Base-by-base conservation (phyloP, 2,113 vertebrate genomes). In the Asarcornis scutulata region DNA sequence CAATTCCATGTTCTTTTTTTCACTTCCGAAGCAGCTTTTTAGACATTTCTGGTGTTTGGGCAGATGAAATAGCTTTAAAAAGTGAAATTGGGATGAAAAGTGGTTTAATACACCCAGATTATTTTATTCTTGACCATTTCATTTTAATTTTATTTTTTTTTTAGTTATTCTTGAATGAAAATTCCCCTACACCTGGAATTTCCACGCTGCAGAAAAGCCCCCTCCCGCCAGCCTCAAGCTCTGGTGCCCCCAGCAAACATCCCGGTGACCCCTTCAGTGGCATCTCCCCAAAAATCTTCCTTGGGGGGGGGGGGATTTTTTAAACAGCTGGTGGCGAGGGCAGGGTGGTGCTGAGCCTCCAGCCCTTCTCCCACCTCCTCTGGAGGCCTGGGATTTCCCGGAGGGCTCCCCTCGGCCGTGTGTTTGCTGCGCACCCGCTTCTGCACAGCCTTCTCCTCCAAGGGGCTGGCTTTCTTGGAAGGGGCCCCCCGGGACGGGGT, bases 241-340 rank as follows among this genome's bases (percentile, higher is more conserved):
- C 58, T 20, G 48, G 27, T 14, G 29, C 7, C 14, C 17, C 5
- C 15, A 56, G 36, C 52, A 67, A 59, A 75, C 8, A 60, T 23
- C 32, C 32, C 40, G 29, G 38, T 11, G n/a, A 64, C 42, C 9
- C 29, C n/a, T 14, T 4, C 4, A 3, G 11, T 31, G 72, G 72
- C 64, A 5, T 6, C 8, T 26, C 59, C 38, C 76, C 38, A 2
- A 11, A 71, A 17, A 11, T 56, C 29, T 59, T 48, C 38, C 20
- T n/a, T 59, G 0, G 0, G 32, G 27, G 50, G 22, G 22, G 20
- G n/a, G n/a, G n/a, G n/a, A n/a, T n/a, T n/a, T n/a, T n/a, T n/a
- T 34, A 64, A 68, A 62, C 3, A 42, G 78, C 11, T 6, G 5
- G 48, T 12, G 11, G 23, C 0, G 0, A n/a, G 42, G 34, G 3